Conservation (phyloP, 1,140 invertebrate genomes). For the Gerris buenoi region DNA sequence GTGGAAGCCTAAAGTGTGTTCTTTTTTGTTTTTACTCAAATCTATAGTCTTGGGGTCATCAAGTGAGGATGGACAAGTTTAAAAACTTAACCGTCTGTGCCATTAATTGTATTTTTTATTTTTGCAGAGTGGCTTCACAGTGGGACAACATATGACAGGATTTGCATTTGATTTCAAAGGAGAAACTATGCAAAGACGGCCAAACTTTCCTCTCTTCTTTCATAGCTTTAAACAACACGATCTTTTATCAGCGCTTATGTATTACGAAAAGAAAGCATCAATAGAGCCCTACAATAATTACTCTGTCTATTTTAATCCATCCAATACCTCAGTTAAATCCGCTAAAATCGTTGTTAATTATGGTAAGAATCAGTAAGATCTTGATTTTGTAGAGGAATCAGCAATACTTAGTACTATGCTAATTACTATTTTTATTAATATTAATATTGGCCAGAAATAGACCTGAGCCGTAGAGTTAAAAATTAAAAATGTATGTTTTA, state of each 20-base stretch:
- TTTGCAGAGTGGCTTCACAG: not conserved
- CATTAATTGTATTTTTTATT: not conserved
- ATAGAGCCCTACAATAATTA: slow-evolving; percentile 18
- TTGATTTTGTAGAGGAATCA: no score
- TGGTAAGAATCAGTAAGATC: no score
- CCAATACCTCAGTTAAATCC: slow-evolving; percentile 19
- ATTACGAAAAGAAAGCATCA: slow-evolving; percentile 13
- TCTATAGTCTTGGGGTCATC: no score
- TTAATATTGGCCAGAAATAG: no score
- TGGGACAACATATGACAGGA: slow-evolving; percentile 25
- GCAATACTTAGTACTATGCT: no score
- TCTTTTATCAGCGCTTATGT: slow-evolving; percentile 21
- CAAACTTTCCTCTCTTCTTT: slow-evolving; percentile 22
- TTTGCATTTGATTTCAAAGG: slow-evolving; percentile 32
- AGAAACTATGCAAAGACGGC: slow-evolving; percentile 29
- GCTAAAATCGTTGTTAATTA: slow-evolving; percentile 17
- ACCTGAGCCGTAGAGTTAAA: no score
- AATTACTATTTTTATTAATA: no score
- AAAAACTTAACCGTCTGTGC: no score
- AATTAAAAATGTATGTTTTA: no score
- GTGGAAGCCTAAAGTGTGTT: no score
- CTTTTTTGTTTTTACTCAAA: no score
- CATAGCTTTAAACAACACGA: slow-evolving; percentile 16
- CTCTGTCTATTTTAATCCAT: slow-evolving; percentile 18
- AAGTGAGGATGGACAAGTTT: no score